Evolutionary conservation across 2,113 vertebrate genomes (phyloP).

Genomic region (Ammodytes marinus): DNA sequence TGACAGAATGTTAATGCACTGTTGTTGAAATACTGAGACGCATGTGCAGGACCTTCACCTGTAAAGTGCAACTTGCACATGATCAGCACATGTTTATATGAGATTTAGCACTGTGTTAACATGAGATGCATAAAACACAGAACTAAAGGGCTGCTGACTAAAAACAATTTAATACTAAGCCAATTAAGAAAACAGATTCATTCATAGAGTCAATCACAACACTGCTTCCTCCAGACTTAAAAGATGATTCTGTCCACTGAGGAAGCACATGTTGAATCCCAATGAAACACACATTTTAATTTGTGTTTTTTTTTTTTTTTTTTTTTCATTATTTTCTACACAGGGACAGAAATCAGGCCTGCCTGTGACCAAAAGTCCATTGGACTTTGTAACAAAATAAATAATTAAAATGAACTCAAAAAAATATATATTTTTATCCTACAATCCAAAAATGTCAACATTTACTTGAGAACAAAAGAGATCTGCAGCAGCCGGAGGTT

Average conservation of each 20-base stretch:
- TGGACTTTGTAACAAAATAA: conserved; percentile 78
- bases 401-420: conserved; percentile 73
- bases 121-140: conserved; percentile 5
- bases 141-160: not conserved
- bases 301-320: conserved; percentile 12
- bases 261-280: conserved; percentile 58
- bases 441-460: conserved; percentile 48
- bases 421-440: conserved; percentile 56
- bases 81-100: not conserved
- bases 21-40: conserved; percentile 46
- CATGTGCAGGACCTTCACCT: conserved; percentile 4
- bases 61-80: conserved; percentile 39
- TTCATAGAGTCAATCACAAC: conserved; percentile 10
- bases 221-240: conserved; percentile 6
- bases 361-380: conserved; percentile 45
- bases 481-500: conserved; percentile 52
- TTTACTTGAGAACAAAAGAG: conserved; percentile 51
- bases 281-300: not conserved
- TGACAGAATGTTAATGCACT: not conserved
- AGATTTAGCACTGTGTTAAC: not conserved
- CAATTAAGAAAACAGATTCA: not conserved
- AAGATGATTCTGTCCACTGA: conserved; percentile 23
- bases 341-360: conserved; percentile 51
- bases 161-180: conserved; percentile 13
- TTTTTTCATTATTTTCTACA: not conserved